Base-by-base conservation (phyloP, 2,797 vertebrate genomes). In the Enteromius viviparus region DNA sequence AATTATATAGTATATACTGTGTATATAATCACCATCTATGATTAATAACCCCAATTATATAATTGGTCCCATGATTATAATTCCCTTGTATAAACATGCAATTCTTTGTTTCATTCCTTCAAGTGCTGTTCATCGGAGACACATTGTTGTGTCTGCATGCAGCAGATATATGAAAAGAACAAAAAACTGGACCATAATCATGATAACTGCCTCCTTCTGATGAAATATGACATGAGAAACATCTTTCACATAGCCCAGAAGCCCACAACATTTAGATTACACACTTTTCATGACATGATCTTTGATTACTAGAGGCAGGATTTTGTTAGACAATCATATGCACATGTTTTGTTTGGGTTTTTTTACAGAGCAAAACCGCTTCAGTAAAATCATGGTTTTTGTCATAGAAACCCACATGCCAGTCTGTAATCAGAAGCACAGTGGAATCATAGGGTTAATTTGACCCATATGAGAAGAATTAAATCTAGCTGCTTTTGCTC, bases 401-500 rank as follows among this genome's bases (percentile, higher is more conserved):
- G 11, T 80, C 78, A 47, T 11, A 62, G 23, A 64, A 81, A 77
- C 32, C 55, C 72, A 26, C 72, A 42, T 26, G 68, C 19, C 72
- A 62, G 17, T 62, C 23, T 23, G n/a, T 77, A 70, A 64, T 70
- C 34, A 40, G 34, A 81, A 81, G 53, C 83, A 79, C 69, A 10
- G 45, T 34, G 47, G 15, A 79, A 65, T 74, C 76, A 58, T 47
- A 70, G 15, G 79, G 72, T 10, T 77, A 64, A 81, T 81, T 77
- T 81, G 55, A 64, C 66, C 64, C 79, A 85, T 42, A 49, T 62
- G 75, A 45, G 40, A 80, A 19, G 17, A 34, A 80, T 77, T 81
- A 42, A 49, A 37, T 8, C 45, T 51, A 58, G 19, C 84, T 70
- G 74, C 40, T n/a, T 45, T 75, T 78, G 8, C 40, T 76, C 47